Percentiles rank a stretch among this genome's conserved stretches.
Evolutionary conservation across 1,140 invertebrate species (phyloP).

Genomic region (Macrobrachium nipponense): DNA sequence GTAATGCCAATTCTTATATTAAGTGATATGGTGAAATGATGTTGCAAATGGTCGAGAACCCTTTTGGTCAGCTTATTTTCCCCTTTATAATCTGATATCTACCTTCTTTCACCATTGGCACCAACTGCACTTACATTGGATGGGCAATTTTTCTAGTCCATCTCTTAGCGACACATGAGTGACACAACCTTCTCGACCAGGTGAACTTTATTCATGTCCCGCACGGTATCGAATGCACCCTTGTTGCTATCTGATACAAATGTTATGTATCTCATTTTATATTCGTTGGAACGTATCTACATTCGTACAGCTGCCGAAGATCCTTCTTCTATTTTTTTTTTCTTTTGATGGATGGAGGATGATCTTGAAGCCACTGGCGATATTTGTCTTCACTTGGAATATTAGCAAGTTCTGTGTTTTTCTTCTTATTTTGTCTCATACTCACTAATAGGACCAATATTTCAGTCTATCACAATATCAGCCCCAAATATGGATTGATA

Average conservation of each 20-base stretch:
- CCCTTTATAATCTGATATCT: neutral
- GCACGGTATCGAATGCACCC: no score
- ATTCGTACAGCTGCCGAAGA: neutral
- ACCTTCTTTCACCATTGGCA: neutral
- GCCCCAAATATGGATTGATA: no score
- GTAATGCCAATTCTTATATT: neutral
- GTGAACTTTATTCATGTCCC: neutral
- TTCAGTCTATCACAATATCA: no score
- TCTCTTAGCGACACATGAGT: neutral
- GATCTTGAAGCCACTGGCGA: no score
- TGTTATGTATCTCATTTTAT: neutral
- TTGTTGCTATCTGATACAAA: neutral
- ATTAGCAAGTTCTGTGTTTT: no score
- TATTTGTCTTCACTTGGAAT: no score
- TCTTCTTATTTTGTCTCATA: no score
- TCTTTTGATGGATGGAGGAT: no score
- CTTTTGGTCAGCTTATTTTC: neutral
- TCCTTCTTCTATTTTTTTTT: neutral
- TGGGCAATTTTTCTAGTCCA: neutral
- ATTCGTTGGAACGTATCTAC: neutral
- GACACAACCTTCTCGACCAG: neutral
- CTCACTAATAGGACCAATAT: no score
- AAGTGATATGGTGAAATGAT: neutral
- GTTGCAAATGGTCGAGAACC: constrained; percentile 4
- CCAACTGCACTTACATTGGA: no score